phyloP scores from a whole-genome alignment of 2,797 vertebrate genomes.

The Coregonus suidteri region DNA sequence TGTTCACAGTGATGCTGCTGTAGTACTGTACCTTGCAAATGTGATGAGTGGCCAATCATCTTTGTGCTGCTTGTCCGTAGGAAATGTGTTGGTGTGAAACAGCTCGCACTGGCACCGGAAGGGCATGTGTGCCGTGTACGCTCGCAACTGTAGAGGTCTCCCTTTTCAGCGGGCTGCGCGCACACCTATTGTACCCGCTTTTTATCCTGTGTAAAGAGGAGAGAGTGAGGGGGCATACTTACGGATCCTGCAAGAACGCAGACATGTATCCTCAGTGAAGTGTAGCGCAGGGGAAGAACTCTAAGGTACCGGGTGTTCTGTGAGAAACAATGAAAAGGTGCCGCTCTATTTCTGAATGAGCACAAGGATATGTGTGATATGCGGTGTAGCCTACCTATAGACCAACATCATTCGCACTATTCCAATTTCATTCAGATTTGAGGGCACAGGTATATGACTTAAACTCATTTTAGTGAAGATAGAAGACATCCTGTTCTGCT shows the following conservation, averaged over 20 bases:
- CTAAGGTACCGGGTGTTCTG: constrained; percentile 18
- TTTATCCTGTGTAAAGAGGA: constrained; percentile 28
- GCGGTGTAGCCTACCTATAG: constrained; percentile 15
- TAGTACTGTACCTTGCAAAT: not conserved
- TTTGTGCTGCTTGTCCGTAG: constrained; percentile 27
- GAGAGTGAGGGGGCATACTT: constrained; percentile 19
- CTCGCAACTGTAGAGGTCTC: constrained; percentile 65
- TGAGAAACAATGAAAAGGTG: constrained; percentile 9
- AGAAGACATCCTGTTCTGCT: constrained; percentile 22
- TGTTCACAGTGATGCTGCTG: not conserved
- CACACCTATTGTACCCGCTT: constrained; percentile 38
- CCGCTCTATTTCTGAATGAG: constrained; percentile 25
- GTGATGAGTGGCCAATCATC: not conserved
- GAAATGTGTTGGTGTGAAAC: constrained; percentile 15
- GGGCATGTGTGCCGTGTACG: constrained; percentile 25
- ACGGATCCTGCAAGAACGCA: constrained; percentile 31
- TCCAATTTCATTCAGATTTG: constrained; percentile 15
- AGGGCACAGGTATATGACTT: constrained; percentile 38
- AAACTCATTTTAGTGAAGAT: constrained; percentile 35
- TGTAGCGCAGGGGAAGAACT: constrained; percentile 45
- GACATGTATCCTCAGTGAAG: constrained; percentile 42
- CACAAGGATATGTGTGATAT: constrained; percentile 39
- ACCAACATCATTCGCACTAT: constrained; percentile 7
- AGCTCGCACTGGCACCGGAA: constrained; percentile 9
- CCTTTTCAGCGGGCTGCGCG: constrained; percentile 37